phyloP scores from a whole-genome alignment of 2,888 invertebrate species.

The Hoplodrina blanda region DNA sequence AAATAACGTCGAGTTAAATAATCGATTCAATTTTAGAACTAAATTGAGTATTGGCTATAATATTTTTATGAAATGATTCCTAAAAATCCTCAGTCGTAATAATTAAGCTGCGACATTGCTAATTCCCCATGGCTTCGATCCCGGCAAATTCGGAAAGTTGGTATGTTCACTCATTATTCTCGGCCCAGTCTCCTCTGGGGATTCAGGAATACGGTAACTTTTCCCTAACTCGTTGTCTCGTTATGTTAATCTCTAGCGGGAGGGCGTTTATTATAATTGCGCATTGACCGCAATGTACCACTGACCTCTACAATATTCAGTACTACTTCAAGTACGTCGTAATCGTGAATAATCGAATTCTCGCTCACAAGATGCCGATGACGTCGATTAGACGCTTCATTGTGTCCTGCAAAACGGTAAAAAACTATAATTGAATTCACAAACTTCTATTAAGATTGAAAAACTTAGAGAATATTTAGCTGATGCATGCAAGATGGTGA shows the following conservation, averaged over 20 bases:
- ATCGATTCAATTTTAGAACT: background rate
- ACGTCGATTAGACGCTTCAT: constrained; percentile 19
- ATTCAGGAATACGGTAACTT: constrained; percentile 75
- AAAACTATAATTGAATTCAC: constrained; percentile 46
- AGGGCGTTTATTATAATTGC: constrained; percentile 72
- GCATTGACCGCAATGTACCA: constrained; percentile 59
- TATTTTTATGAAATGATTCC: constrained; percentile 7
- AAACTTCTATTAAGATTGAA: constrained; percentile 52
- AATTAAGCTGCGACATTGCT: constrained; percentile 53
- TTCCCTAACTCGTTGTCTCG: constrained; percentile 78
- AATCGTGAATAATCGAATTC: constrained; percentile 25
- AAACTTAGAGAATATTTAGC: constrained; percentile 42
- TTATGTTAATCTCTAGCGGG: constrained; percentile 77
- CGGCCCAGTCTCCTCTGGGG: constrained; percentile 69
- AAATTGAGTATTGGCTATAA: constrained; percentile 1
- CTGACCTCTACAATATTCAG: constrained; percentile 42
- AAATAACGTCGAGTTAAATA: background rate
- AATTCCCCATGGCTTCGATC: constrained; percentile 64
- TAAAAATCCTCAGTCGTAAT: constrained; percentile 34
- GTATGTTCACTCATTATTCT: constrained; percentile 78
- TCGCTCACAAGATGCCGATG: background rate
- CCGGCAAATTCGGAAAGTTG: constrained; percentile 70
- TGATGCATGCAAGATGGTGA: constrained; percentile 37
- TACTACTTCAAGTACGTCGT: constrained; percentile 29
- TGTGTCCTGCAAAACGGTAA: constrained; percentile 14